phyloP scores from a whole-genome alignment of 2,113 vertebrate genomes.

The Megaleporinus macrocephalus region DNA sequence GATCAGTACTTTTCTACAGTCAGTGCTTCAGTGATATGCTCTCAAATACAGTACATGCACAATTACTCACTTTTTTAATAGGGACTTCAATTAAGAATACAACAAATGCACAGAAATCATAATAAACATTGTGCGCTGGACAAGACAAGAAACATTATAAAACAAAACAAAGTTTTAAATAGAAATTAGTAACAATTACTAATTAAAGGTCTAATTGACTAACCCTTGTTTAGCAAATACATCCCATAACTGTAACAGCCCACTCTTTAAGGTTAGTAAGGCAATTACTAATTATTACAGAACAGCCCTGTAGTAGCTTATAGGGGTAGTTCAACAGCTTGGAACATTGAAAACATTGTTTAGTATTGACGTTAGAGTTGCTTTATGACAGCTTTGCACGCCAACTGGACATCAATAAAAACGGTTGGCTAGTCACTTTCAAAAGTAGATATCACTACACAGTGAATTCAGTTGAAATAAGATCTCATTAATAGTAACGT shows the following conservation, averaged over 20 bases:
- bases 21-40: background rate
- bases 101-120: background rate
- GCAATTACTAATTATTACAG: no score
- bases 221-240: background rate
- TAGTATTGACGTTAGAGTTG: background rate
- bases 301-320: no score
- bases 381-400: background rate
- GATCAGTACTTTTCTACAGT: background rate
- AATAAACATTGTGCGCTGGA: background rate
- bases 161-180: background rate
- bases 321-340: no score
- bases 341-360: no score
- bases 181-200: background rate
- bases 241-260: background rate
- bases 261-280: background rate
- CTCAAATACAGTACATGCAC: background rate
- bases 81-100: conserved; percentile 6
- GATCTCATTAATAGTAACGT: no score
- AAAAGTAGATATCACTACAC: background rate
- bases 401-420: background rate
- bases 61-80: background rate
- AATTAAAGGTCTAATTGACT: no score
- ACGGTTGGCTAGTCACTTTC: background rate
- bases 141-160: background rate
- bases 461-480: no score